Percentiles rank a stretch among this genome's conserved stretches.
These are phyloP conservation scores for Maccullochella peelii DNA, from an alignment of 2,113 vertebrate species.

Conservation along the genomic window DNA sequence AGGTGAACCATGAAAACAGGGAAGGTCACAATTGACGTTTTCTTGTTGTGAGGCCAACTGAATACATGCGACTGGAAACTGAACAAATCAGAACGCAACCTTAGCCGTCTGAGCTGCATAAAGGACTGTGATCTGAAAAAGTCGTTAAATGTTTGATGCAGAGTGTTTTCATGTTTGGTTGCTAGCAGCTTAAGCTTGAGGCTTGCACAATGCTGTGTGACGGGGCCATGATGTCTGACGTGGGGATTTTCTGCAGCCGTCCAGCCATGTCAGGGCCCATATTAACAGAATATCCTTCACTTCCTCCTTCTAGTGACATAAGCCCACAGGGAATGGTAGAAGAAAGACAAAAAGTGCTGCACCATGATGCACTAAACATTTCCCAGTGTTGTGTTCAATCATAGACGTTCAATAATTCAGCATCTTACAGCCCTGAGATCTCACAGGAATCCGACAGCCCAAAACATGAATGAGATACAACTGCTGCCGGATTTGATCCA, in stretches of 20 bases:
- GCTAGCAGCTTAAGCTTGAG: background rate
- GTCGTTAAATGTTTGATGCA: constrained; percentile 4
- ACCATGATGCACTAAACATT: background rate
- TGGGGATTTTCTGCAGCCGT: background rate
- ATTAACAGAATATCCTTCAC: background rate
- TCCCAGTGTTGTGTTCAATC: background rate
- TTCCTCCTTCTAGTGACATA: background rate
- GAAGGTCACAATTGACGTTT: background rate
- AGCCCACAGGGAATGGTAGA: background rate
- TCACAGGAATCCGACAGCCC: background rate
- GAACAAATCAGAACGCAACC: background rate
- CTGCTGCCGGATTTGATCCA: constrained; percentile 38
- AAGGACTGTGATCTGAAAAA: background rate
- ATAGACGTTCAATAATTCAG: constrained; percentile 21
- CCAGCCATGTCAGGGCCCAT: background rate
- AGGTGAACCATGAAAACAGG: too few species aligned
- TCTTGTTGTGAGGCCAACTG: background rate
- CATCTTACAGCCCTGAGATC: constrained; percentile 28
- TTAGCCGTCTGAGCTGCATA: background rate
- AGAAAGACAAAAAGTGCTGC: background rate
- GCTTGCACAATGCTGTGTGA: background rate
- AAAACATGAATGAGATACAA: constrained; percentile 51
- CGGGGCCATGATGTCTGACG: background rate
- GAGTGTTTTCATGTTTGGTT: constrained; percentile 2
- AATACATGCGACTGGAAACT: background rate